Base-by-base conservation (phyloP, 2,888 invertebrate species). In the Coelogynopora nodosa region DNA sequence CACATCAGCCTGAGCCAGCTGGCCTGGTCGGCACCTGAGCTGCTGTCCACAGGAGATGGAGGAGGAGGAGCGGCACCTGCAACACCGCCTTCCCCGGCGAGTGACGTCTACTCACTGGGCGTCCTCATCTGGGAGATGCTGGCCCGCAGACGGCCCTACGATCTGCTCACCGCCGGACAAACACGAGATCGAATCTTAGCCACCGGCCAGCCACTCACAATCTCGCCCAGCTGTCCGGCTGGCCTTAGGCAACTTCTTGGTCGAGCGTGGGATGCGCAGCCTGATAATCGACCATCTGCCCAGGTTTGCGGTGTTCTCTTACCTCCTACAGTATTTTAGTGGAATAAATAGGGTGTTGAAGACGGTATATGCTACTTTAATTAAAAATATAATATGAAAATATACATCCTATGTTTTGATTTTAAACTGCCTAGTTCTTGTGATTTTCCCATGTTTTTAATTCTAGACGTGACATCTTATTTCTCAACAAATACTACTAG, bases 121-220 rank as follows among this genome's bases (percentile, higher is more conserved):
- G 74, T 74, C 2, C 10, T 74, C 74, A 2, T 74, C 2, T 74
- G 74, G 74, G 74, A 74, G 74, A 74, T 74, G 74, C 74, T 74
- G 23, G 18, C 74, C 18, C 74, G 74, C 5, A 10, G 74, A 23
- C 74, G 74, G 2, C 74, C 74, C 23, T 74, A 74, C 23, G 74
- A 74, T 26, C 74, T 74, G 10, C 23, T 74, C 18, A 74, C 74
- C 10, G 74, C 74, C 23, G 74, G 10, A 26, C 74, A 74, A 26
- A 74, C 74, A 10, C 74, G 74, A 26, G 74, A 74, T 74, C 23
- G 74, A 5, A 74, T 74, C 23, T 26, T 74, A 2, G 27, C 23
- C 23, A 49, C 10, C 49, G 74, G 74, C 5, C 74, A 10, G 5
- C 10, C 74, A 26, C 27, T 74, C 2, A 74, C 74, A 13, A 13